phyloP scores from a whole-genome alignment of 2,888 invertebrate genomes.

The Halictus ligatus region DNA sequence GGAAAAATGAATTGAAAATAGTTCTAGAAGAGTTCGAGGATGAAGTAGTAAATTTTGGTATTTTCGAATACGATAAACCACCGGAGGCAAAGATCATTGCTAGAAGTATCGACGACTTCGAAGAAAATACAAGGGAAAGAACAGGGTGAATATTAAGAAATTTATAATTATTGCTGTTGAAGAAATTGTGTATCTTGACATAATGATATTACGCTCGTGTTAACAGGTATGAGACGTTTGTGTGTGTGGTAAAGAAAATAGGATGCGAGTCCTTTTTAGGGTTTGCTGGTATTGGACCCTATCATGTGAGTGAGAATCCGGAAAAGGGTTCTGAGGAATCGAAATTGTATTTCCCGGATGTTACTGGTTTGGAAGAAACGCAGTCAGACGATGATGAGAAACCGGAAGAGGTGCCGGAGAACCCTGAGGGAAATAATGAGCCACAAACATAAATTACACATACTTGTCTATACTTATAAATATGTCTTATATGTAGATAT shows the following conservation, averaged over 20 bases:
- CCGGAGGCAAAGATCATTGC: conserved; percentile 80
- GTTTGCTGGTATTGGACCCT: conserved; percentile 83
- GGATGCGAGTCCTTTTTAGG: conserved; percentile 81
- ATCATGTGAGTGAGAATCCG: conserved; percentile 81
- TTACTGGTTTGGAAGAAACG: conserved; percentile 73
- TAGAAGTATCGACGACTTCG: conserved; percentile 78
- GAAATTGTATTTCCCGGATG: conserved; percentile 78
- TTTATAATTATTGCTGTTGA: background rate
- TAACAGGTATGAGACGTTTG: conserved; percentile 80
- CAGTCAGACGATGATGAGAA: conserved; percentile 81
- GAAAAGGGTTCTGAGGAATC: conserved; percentile 81
- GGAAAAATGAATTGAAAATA: conserved; percentile 79
- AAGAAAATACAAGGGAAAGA: conserved; percentile 73
- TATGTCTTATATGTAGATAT: background rate
- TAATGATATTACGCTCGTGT: background rate
- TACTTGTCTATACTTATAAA: background rate
- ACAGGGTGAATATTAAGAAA: conserved; percentile 72
- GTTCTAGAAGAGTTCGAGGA: conserved; percentile 78
- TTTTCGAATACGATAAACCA: conserved; percentile 81
- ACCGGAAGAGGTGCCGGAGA: conserved; percentile 69
- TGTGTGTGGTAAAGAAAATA: conserved; percentile 80
- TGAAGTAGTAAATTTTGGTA: conserved; percentile 80
- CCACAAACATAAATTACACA: conserved; percentile 23
- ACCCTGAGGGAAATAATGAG: conserved; percentile 60
- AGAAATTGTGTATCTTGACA: background rate